Evolutionary conservation across 2,888 invertebrate species (phyloP), one percentile per base, ranked within the genome.

Genomic region (Cephalotes varians): DNA sequence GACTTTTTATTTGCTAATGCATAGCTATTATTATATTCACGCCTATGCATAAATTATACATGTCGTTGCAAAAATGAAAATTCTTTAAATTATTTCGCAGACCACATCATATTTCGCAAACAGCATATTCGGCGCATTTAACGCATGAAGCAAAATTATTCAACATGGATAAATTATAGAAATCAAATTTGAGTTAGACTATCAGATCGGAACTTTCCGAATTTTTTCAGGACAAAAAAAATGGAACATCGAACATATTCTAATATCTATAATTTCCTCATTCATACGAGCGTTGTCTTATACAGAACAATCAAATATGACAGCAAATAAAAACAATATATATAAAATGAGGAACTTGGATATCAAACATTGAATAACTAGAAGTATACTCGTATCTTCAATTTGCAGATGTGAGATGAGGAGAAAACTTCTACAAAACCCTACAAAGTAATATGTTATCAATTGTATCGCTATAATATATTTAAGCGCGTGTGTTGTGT

Each of bases 1-100:
- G 6, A 73, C 7, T 12, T 12, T 64, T 18, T 12, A n/a, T 15
- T 34, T 7, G 4, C n/a, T 37, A 6, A 71, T 12, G 18, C 18
- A 71, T 10, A 54, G 0, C 18, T 56, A 56, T 62, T 28, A 1
- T n/a, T 60, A 34, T 37, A 21, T 1, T 62, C 15, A 34, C 2
- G 12, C 1, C 18, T 37, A 37, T 25, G 28, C 2, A 10, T 4
- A 34, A 12, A 31, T 40, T 28, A 6, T 37, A 51, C 3, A 54
- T 9, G 9, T 67, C 7, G 12, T 71, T 12, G 1, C 2, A 9
- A 18, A 10, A 37, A 25, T 6, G 6, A 40, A 40, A 72, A 40
- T 56, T 12, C 9, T 28, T n/a, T 34, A 56, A 72, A 72, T 44
- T 44, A 9, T 31, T 73, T 73, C n/a, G 5, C 40, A 72, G 56